A percentile compares a stretch with the other conserved stretches of the same genome.
phyloP scores from a whole-genome alignment of 2,113 vertebrate genomes.

The Salminus brasiliensis region DNA sequence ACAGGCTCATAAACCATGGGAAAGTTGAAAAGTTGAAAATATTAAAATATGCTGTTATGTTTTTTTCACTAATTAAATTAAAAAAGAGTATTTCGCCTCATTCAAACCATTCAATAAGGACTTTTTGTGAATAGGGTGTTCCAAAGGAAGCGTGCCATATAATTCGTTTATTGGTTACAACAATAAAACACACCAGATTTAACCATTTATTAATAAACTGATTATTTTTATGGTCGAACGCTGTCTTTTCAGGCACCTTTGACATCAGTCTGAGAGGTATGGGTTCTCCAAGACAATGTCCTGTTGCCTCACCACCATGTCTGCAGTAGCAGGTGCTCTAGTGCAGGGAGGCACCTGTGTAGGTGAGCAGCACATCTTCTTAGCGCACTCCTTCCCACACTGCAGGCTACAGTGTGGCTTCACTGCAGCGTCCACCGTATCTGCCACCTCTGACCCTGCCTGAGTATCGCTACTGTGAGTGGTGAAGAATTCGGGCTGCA shows the following conservation, averaged over 20 bases:
- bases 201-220: too few relatives aligned
- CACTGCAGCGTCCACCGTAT: background rate
- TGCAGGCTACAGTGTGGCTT: constrained; percentile 63
- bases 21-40: too few relatives aligned
- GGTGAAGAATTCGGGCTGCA: constrained; percentile 75
- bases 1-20: too few relatives aligned
- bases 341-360: constrained; percentile 23
- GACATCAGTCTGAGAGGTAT: constrained; percentile 25
- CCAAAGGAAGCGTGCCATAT: too few relatives aligned
- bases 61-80: too few relatives aligned
- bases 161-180: too few relatives aligned
- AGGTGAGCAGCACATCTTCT: constrained; percentile 69
- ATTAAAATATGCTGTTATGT: too few relatives aligned
- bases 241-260: background rate
- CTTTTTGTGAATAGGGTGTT: too few relatives aligned
- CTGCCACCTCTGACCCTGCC: background rate
- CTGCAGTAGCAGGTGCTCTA: constrained; percentile 37
- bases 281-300: constrained; percentile 64
- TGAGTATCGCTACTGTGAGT: background rate
- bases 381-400: constrained; percentile 68
- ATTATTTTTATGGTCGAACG: too few relatives aligned
- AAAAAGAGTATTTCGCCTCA: too few relatives aligned
- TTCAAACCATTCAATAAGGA: too few relatives aligned
- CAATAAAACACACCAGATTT: too few relatives aligned
- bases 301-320: constrained; percentile 51